Percentiles rank a stretch among this genome's conserved stretches.
These are phyloP conservation scores for Notothenia coriiceps DNA, from an alignment of 2,113 vertebrate genomes.

Conservation along the genomic window DNA sequence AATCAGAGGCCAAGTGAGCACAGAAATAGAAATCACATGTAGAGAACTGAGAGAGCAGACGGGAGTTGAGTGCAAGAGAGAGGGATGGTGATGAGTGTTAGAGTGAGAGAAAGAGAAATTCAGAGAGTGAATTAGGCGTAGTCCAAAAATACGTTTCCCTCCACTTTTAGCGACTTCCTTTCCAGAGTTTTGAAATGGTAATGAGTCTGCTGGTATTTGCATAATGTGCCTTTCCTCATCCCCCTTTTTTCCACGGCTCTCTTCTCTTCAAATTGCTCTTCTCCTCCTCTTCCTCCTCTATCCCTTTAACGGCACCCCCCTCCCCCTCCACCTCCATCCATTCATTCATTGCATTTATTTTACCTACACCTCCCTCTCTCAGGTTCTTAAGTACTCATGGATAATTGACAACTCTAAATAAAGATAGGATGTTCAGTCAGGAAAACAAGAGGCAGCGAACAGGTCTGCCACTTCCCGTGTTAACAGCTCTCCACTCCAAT, in stretches of 20 bases:
- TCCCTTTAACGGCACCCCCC: background rate
- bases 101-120: slow-evolving; percentile 4
- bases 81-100: background rate
- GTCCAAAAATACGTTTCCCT: slow-evolving; percentile 53
- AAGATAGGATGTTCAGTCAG: slow-evolving; percentile 61
- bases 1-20: slow-evolving; percentile 17
- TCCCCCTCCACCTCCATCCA: background rate
- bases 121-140: slow-evolving; percentile 27
- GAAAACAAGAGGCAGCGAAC: slow-evolving; percentile 47
- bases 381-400: slow-evolving; percentile 71
- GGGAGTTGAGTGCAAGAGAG: slow-evolving; percentile 1
- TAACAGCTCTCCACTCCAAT: slow-evolving; percentile 19
- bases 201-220: slow-evolving; percentile 71
- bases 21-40: slow-evolving; percentile 21
- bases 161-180: slow-evolving; percentile 57
- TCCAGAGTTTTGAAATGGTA: slow-evolving; percentile 76
- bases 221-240: slow-evolving; percentile 66
- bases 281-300: slow-evolving; percentile 8
- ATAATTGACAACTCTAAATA: slow-evolving; percentile 78
- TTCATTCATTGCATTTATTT: slow-evolving; percentile 46
- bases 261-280: slow-evolving; percentile 53
- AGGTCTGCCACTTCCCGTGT: slow-evolving; percentile 52
- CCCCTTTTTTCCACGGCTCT: slow-evolving; percentile 40
- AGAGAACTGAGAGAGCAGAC: slow-evolving; percentile 11
- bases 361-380: slow-evolving; percentile 24